These are phyloP conservation scores for Dolichoris vasculosae DNA, from an alignment of 1,140 invertebrate genomes.

Conservation along the genomic window DNA sequence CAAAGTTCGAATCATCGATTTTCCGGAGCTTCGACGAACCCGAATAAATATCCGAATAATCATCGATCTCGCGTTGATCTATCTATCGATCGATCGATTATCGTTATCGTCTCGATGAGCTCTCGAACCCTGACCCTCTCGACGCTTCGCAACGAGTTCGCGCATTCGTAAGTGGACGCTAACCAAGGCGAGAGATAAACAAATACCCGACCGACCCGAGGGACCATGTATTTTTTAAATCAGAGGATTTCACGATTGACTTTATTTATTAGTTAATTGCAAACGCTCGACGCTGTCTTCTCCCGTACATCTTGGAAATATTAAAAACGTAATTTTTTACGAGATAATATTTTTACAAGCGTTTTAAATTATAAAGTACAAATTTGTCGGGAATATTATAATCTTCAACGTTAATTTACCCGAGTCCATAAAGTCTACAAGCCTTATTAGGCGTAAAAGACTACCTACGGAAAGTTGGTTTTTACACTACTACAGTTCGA, in stretches of 20 bases:
- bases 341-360: background rate
- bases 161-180: background rate
- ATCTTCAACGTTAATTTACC: background rate
- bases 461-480: constrained; percentile 26
- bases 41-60: no score
- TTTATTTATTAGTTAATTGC: background rate
- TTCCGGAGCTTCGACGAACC: no score
- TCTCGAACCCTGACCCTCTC: no score
- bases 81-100: no score
- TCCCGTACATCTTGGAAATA: no score
- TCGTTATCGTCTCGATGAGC: no score
- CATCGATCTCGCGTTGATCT: no score
- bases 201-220: background rate
- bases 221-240: background rate
- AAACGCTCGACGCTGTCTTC: background rate
- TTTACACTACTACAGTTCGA: constrained; percentile 21
- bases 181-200: background rate
- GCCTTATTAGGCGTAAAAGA: constrained; percentile 29
- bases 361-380: constrained; percentile 4
- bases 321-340: background rate
- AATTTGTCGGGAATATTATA: constrained; percentile 29
- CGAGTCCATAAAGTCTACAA: constrained; percentile 17
- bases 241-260: background rate
- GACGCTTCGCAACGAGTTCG: no score
- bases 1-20: no score